phyloP scores from a whole-genome alignment of 1,140 invertebrate species.

The Gyrodactylus salaris region DNA sequence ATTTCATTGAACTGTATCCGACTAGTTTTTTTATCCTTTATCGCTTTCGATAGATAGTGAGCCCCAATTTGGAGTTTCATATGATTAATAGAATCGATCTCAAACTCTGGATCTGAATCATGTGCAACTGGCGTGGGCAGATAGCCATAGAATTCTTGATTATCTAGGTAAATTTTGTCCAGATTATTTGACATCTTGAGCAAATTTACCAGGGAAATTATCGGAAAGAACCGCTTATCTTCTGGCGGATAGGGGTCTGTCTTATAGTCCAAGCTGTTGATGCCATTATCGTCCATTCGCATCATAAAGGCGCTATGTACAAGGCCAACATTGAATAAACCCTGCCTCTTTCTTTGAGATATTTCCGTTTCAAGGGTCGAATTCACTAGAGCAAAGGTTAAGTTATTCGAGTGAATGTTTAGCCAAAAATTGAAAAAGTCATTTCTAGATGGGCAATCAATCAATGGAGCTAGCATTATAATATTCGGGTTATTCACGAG shows the following conservation, averaged over 20 bases:
- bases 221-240: neutral
- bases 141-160: neutral
- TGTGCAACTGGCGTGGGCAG: neutral
- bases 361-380: neutral
- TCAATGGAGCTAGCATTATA: neutral
- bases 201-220: neutral
- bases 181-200: neutral
- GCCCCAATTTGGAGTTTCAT: neutral
- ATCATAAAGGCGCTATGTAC: neutral
- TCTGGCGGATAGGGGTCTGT: neutral
- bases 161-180: neutral
- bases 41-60: neutral
- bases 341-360: neutral
- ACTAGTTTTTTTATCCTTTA: neutral
- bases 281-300: neutral
- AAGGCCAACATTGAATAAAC: neutral
- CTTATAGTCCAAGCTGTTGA: neutral
- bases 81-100: neutral
- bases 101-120: neutral
- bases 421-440: slow-evolving; percentile 6
- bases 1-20: neutral
- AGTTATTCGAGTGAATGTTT: neutral
- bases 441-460: neutral
- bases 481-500: neutral
- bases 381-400: neutral